Evolutionary conservation across 2,888 invertebrate species (phyloP), one percentile per base, ranked within the genome.

Genomic region (Calameuta filiformis): DNA sequence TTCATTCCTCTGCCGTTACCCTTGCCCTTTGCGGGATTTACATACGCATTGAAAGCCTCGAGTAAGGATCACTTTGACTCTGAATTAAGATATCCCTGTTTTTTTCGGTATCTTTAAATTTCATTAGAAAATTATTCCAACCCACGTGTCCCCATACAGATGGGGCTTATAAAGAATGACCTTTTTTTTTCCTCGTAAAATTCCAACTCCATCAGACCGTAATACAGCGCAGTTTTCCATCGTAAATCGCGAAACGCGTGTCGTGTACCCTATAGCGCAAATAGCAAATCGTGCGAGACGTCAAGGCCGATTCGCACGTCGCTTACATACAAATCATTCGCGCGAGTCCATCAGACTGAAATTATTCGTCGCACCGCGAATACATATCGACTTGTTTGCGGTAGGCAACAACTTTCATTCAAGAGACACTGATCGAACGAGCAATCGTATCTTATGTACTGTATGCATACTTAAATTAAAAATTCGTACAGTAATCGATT

Each of bases 221-320:
- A 56, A 9, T 56, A 23, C 56, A 9, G 56, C 56, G 56, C 56
- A 56, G 23, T 56, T 56, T 56, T 56, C 9, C 23, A 56, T 56
- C 23, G 56, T 56, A 56, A 56, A 56, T 56, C 56, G 56, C 23
- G 9, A 56, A 56, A 56, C 56, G 23, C 56, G 23, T 56, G 23
- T 56, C 56, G 6, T 56, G 9, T 35, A 12, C 35, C 23, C 23
- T 56, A 56, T 56, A 56, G 56, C 56, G 56, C 56, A 56, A 56
- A 56, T 56, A 56, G 56, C 56, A 56, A 56, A 56, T 56, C 56
- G 56, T 56, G 56, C 56, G 56, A 56, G 71, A 34, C 71, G 34
- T 12, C 71, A 33, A 31, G 71, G 34, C 71, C 71, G 71, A 71
- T 30, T 71, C 71, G 71, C 71, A 71, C 71, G 71, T n/a, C 71